Conservation (phyloP, 2,797 vertebrate genomes). For the Sorex maritimensis region DNA sequence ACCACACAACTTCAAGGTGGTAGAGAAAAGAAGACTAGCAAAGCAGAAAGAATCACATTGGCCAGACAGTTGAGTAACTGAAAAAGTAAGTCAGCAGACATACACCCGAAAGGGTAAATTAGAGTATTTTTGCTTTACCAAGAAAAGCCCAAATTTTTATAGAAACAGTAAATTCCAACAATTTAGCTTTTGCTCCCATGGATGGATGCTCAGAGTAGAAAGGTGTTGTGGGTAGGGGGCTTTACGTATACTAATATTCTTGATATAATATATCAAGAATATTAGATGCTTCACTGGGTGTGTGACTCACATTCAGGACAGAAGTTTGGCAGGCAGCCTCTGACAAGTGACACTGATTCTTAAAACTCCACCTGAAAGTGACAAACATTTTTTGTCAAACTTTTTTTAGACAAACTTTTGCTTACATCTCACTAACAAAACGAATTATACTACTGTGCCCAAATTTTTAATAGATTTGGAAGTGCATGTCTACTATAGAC, state of each 20-base stretch:
- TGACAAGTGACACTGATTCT: not conserved
- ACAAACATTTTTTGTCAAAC: too few species aligned
- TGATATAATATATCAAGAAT: too few species aligned
- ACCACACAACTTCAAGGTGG: not conserved
- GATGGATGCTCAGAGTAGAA: not conserved
- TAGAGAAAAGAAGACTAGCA: not conserved
- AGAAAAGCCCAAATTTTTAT: not conserved
- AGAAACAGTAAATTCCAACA: not conserved
- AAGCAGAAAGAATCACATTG: not conserved
- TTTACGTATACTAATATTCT: too few species aligned
- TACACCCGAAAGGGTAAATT: not conserved
- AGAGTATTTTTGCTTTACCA: not conserved
- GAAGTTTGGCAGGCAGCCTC: too few species aligned
- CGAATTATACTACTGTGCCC: not conserved
- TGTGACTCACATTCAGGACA: too few species aligned
- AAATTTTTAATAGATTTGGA: not conserved
- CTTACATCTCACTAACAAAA: not conserved
- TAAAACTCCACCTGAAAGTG: not conserved
- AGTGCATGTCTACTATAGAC: not conserved
- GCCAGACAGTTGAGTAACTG: not conserved
- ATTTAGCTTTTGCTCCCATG: not conserved
- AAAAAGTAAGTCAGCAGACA: not conserved
- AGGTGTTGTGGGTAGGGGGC: too few species aligned
- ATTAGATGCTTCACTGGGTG: too few species aligned
- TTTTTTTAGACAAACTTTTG: not conserved